These are phyloP conservation scores for Trichogramma pretiosum DNA, from an alignment of 1,140 invertebrate species.

Conservation along the genomic window DNA sequence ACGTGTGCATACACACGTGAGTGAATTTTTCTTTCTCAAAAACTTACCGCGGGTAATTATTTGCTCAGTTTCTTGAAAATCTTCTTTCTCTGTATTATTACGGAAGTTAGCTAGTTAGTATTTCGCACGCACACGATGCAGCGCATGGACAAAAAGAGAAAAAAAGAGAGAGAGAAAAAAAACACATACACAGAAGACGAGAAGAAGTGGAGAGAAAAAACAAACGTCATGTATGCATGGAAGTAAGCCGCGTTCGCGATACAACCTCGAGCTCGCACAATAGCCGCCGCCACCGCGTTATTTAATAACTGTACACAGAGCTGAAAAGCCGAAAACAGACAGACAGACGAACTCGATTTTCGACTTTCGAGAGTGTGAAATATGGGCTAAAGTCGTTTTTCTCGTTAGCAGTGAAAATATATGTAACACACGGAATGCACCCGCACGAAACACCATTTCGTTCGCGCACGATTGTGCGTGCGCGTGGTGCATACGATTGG, in stretches of 20 bases:
- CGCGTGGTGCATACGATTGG: neutral
- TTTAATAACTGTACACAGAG: too few relatives aligned
- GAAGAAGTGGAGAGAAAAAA: too few relatives aligned
- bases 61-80: too few relatives aligned
- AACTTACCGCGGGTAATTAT: too few relatives aligned
- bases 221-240: neutral
- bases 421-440: neutral
- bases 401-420: neutral
- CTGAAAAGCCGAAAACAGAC: neutral
- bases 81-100: too few relatives aligned
- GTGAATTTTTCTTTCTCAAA: too few relatives aligned
- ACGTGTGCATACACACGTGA: too few relatives aligned
- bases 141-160: too few relatives aligned
- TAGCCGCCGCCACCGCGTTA: neutral
- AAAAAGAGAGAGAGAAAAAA: too few relatives aligned
- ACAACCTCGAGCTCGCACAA: neutral
- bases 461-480: neutral
- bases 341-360: constrained; percentile 2
- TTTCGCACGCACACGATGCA: too few relatives aligned
- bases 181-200: too few relatives aligned
- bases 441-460: neutral
- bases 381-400: constrained; percentile 12
- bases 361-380: neutral
- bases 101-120: too few relatives aligned
- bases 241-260: neutral